Percentiles rank a stretch among this genome's conserved stretches.
Evolutionary conservation across 2,113 vertebrate species (phyloP).

Genomic region (Athene cunicularia): DNA sequence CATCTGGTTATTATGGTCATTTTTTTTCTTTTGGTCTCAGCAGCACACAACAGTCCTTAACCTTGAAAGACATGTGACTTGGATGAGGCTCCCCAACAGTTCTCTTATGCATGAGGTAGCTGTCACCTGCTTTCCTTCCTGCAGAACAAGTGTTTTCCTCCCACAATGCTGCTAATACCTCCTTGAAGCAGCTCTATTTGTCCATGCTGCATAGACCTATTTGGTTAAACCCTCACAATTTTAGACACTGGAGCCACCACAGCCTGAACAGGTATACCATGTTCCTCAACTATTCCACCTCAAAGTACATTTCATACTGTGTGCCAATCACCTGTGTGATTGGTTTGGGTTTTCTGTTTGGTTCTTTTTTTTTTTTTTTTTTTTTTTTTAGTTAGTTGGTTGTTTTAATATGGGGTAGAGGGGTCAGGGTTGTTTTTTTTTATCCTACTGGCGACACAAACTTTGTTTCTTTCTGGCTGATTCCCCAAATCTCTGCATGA

Average conservation of each 20-base stretch:
- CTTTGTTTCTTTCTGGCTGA: neutral
- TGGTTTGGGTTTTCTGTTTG: neutral
- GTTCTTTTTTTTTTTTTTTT: accelerated
- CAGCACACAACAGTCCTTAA: neutral
- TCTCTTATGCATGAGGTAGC: neutral
- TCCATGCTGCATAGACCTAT: neutral
- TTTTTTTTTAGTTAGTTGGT: accelerated
- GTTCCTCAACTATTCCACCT: neutral
- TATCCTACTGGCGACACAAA: neutral
- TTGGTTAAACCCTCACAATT: neutral
- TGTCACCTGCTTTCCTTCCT: neutral
- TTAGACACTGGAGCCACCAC: neutral
- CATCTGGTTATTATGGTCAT: neutral
- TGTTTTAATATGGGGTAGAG: neutral
- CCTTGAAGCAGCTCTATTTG: neutral
- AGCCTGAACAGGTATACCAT: accelerated
- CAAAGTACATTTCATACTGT: neutral
- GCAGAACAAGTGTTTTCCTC: neutral
- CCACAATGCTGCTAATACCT: accelerated
- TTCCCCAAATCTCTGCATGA: neutral
- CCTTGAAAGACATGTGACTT: neutral
- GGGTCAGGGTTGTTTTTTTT: neutral
- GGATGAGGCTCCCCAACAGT: neutral
- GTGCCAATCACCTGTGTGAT: neutral
- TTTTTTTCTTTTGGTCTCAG: neutral